Percentiles rank a stretch among this genome's conserved stretches.
phyloP scores from a whole-genome alignment of 2,797 vertebrate genomes.

The Molossus alvarezi region DNA sequence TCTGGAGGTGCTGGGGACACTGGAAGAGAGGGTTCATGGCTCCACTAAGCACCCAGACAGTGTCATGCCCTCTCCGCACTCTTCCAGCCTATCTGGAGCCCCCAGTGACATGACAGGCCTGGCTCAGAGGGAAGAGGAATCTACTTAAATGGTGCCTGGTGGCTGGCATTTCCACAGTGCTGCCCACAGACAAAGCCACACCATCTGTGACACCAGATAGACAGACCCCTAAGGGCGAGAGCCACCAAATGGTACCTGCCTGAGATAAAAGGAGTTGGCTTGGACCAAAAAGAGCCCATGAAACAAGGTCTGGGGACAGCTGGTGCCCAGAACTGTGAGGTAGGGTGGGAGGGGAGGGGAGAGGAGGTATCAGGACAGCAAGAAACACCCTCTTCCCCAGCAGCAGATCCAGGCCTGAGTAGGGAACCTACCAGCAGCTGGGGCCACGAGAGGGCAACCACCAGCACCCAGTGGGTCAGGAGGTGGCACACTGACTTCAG shows the following conservation, averaged over 20 bases:
- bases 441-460: no score
- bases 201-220: conserved; percentile 89
- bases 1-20: not conserved
- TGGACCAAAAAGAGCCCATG: not conserved
- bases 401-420: no score
- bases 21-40: not conserved
- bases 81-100: not conserved
- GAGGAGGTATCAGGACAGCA: not conserved
- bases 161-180: conserved; percentile 89
- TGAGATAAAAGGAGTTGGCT: conserved; percentile 83
- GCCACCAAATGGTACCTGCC: conserved; percentile 89
- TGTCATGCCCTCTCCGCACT: not conserved
- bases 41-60: not conserved
- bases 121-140: conserved; percentile 80
- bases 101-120: conserved; percentile 69
- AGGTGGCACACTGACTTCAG: not conserved
- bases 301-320: conserved; percentile 77
- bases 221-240: conserved; percentile 75
- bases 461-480: no score
- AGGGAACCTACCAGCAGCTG: no score
- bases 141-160: conserved; percentile 74
- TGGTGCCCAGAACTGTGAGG: conserved; percentile 77
- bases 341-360: not conserved
- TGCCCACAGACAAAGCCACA: conserved; percentile 87
- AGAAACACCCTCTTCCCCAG: no score